A percentile compares a stretch with the other conserved stretches of the same genome.
Conservation (phyloP, 2,113 vertebrate genomes). For the Lampris incognitus region DNA sequence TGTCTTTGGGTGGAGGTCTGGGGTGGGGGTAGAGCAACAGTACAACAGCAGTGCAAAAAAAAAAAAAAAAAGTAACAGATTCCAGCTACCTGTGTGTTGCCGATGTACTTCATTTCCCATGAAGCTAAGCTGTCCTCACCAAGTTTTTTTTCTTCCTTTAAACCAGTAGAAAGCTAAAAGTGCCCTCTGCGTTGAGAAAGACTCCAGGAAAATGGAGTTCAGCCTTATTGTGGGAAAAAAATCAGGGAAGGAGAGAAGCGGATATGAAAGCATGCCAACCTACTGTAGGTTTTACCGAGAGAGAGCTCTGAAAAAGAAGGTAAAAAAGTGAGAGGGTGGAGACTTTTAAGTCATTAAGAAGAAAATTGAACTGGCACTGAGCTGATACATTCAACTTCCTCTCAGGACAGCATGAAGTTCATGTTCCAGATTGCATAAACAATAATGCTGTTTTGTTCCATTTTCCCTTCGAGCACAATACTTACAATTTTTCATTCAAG, state of each 20-base stretch:
- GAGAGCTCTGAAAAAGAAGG: background rate
- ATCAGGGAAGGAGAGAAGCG: background rate
- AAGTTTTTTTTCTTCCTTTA: no score
- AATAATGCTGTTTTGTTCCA: background rate
- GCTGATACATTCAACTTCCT: constrained; percentile 7
- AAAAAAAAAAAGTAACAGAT: background rate
- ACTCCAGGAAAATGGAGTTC: background rate
- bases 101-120: background rate
- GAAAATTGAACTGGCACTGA: background rate
- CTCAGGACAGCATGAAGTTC: background rate
- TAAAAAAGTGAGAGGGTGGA: background rate
- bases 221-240: background rate
- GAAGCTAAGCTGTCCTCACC: background rate
- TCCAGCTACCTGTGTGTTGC: background rate
- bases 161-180: background rate
- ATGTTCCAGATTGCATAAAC: background rate
- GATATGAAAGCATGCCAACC: background rate
- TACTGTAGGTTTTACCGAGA: background rate
- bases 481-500: constrained; percentile 1
- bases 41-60: background rate
- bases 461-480: background rate
- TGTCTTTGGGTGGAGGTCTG: no score
- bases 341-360: background rate
- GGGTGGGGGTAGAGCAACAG: background rate
- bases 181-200: background rate